These are phyloP conservation scores for Stegophylla sp. DNA, from an alignment of 2,888 invertebrate species.

Conservation along the genomic window DNA sequence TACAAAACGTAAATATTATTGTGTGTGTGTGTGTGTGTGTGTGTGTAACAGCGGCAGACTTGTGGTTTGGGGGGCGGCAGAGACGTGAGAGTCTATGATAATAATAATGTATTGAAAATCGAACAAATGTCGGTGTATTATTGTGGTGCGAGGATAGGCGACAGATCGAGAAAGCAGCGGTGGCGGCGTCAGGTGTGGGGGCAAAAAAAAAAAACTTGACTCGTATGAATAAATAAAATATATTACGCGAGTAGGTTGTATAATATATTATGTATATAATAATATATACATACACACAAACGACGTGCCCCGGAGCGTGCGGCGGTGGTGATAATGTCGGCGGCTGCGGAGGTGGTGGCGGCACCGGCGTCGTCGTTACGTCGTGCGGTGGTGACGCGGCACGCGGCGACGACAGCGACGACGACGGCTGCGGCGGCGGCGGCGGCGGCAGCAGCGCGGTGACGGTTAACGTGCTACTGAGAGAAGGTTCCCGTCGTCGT, in stretches of 20 bases:
- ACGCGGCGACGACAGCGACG: background rate
- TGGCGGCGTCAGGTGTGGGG: background rate
- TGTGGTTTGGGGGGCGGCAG: too few species aligned
- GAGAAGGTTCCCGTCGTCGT: background rate
- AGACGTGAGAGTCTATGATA: too few species aligned
- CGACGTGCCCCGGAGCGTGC: slow-evolving; percentile 14
- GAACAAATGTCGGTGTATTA: background rate
- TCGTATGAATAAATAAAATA: background rate
- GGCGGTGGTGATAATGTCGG: background rate
- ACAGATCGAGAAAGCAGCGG: slow-evolving; percentile 24
- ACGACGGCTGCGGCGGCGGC: background rate
- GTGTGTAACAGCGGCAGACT: too few species aligned
- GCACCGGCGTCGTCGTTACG: background rate
- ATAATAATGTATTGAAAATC: background rate
- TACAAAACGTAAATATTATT: too few species aligned
- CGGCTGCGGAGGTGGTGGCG: background rate
- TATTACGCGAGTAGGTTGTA: too few species aligned
- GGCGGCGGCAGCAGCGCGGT: background rate
- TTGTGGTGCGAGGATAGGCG: background rate
- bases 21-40: too few species aligned
- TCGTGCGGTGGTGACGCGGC: slow-evolving; percentile 13
- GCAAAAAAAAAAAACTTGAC: background rate
- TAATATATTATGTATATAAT: too few species aligned
- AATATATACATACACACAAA: too few species aligned
- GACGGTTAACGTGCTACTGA: slow-evolving; percentile 56